A percentile compares a stretch with the other conserved stretches of the same genome.
These are phyloP conservation scores for Pyrgilauda ruficollis DNA, from an alignment of 2,113 vertebrate genomes.

Conservation along the genomic window DNA sequence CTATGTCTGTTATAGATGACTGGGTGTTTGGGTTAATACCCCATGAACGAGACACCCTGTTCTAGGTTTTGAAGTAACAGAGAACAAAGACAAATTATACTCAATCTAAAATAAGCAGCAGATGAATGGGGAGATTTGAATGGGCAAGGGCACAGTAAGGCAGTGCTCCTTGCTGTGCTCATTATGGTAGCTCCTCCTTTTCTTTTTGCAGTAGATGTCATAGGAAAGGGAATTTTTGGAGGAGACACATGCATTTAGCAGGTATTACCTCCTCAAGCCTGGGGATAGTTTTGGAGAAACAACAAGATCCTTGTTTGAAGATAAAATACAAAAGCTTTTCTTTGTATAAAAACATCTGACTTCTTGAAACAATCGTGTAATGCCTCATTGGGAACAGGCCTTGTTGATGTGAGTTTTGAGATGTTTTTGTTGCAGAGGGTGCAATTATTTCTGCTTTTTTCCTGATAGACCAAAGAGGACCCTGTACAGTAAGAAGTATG, in stretches of 20 bases:
- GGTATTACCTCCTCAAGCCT: neutral
- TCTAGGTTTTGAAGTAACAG: neutral
- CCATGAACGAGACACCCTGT: neutral
- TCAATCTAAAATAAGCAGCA: neutral
- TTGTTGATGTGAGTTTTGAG: neutral
- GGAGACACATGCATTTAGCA: neutral
- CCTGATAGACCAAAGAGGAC: slow-evolving; percentile 92
- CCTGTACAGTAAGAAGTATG: slow-evolving; percentile 98
- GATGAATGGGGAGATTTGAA: neutral
- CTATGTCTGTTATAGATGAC: neutral
- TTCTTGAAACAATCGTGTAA: neutral
- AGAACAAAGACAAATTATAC: neutral
- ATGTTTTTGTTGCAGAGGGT: neutral
- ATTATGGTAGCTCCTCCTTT: neutral
- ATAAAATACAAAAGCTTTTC: neutral
- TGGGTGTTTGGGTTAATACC: neutral
- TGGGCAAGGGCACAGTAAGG: neutral
- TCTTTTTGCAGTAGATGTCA: neutral
- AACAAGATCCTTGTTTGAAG: neutral
- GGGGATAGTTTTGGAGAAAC: neutral
- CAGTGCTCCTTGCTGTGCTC: neutral
- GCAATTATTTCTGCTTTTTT: slow-evolving; percentile 42
- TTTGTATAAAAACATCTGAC: neutral
- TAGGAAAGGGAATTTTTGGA: neutral
- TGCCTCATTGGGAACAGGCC: neutral